Evolutionary conservation across 2,113 vertebrate species (phyloP).

Genomic region (pig (Sus scrofa)): DNA sequence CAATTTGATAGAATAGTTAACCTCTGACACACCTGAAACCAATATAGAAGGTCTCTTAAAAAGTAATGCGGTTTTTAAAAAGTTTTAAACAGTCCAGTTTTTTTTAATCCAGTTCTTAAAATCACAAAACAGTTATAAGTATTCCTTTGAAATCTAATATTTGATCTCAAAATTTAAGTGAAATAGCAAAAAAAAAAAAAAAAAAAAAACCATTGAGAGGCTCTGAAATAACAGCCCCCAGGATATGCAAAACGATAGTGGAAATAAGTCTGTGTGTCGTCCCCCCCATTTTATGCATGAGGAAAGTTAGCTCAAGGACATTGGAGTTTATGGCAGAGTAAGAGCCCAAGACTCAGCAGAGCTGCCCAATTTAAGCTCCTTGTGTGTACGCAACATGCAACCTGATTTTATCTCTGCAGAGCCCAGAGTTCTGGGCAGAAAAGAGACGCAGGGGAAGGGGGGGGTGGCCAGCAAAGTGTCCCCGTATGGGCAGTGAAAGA

Average conservation of each 20-base stretch:
- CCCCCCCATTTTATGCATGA: neutral
- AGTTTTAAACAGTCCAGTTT: neutral
- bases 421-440: neutral
- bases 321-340: neutral
- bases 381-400: rapidly evolving
- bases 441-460: neutral
- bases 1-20: conserved; percentile 41
- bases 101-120: neutral
- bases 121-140: neutral
- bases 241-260: neutral
- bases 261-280: neutral
- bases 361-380: neutral
- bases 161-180: neutral
- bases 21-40: neutral
- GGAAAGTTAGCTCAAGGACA: neutral
- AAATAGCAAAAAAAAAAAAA: conserved; percentile 19
- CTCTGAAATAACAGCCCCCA: neutral
- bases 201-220: neutral
- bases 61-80: neutral
- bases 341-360: neutral
- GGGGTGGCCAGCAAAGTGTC: neutral
- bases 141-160: conserved; percentile 38
- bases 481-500: neutral
- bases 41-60: neutral
- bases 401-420: neutral